Evolutionary conservation across 2,797 vertebrate genomes (phyloP).

Genomic region (Sebastes matsubarae): DNA sequence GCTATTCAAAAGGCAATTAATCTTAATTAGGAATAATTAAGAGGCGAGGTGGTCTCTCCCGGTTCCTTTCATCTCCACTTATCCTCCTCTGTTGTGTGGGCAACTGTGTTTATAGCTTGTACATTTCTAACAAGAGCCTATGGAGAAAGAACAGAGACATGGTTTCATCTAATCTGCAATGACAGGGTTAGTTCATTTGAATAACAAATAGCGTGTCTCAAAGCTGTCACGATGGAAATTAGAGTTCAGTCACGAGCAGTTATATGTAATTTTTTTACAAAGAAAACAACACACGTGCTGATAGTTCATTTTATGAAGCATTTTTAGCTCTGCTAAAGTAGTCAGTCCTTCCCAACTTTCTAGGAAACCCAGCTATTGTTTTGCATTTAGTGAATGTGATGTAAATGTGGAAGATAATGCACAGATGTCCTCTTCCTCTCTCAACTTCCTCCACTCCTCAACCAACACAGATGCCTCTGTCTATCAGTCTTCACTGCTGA

Average conservation of each 20-base stretch:
- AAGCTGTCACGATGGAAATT: background rate
- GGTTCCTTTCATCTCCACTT: conserved; percentile 57
- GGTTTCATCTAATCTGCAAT: background rate
- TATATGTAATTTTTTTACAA: background rate
- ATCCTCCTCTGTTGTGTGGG: conserved; percentile 27
- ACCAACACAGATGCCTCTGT: conserved; percentile 48
- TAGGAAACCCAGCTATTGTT: background rate
- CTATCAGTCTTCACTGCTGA: conserved; percentile 50
- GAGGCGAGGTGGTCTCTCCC: conserved; percentile 31
- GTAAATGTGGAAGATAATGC: background rate
- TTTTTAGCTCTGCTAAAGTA: background rate
- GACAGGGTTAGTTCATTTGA: conserved; percentile 5
- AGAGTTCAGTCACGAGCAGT: background rate
- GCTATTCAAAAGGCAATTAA: conserved; percentile 58
- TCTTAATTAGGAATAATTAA: conserved; percentile 68
- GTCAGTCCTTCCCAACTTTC: background rate
- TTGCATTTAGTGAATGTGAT: background rate
- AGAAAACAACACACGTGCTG: background rate
- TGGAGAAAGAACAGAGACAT: background rate
- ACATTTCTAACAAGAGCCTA: conserved; percentile 2
- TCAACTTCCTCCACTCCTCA: conserved; percentile 2
- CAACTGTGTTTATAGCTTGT: conserved; percentile 15
- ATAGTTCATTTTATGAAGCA: background rate
- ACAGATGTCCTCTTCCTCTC: background rate
- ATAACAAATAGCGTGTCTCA: conserved; percentile 24